These are phyloP conservation scores for Linyphia triangularis DNA, from an alignment of 2,888 invertebrate species.

Conservation along the genomic window DNA sequence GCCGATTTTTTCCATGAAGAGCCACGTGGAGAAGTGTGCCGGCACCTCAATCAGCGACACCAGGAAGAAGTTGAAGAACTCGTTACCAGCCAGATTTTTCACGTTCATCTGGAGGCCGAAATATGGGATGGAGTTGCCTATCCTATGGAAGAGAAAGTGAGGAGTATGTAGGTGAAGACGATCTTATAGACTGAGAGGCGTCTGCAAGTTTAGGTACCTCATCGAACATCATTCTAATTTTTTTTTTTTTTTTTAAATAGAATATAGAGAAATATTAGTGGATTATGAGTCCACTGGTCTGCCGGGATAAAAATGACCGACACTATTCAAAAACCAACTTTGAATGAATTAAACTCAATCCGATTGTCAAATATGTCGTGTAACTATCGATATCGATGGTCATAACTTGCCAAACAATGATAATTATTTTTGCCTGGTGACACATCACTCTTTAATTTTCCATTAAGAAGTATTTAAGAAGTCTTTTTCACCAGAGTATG, in stretches of 20 bases:
- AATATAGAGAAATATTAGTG: not conserved
- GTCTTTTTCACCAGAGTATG: no score
- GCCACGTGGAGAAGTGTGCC: slow-evolving; percentile 83
- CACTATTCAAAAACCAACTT: no score
- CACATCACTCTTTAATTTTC: not conserved
- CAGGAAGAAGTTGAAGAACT: slow-evolving; percentile 85
- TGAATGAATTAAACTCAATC: no score
- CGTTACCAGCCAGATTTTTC: slow-evolving; percentile 83
- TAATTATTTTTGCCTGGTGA: not conserved
- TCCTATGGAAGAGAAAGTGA: slow-evolving; percentile 2
- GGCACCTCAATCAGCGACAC: slow-evolving; percentile 85
- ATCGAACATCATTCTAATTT: no score
- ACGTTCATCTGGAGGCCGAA: slow-evolving; percentile 77
- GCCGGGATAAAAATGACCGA: no score
- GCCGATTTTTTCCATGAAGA: slow-evolving; percentile 82
- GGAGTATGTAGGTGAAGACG: not conserved
- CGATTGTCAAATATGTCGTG: no score
- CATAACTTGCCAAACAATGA: not conserved
- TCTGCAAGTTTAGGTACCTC: no score
- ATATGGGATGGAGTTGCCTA: slow-evolving; percentile 64
- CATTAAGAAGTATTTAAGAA: no score
- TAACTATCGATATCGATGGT: no score
- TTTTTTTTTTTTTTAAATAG: no score
- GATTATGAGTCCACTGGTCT: not conserved
- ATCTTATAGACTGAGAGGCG: no score